Conservation (phyloP, 2,888 invertebrate species). For the Diaphora mendica region DNA sequence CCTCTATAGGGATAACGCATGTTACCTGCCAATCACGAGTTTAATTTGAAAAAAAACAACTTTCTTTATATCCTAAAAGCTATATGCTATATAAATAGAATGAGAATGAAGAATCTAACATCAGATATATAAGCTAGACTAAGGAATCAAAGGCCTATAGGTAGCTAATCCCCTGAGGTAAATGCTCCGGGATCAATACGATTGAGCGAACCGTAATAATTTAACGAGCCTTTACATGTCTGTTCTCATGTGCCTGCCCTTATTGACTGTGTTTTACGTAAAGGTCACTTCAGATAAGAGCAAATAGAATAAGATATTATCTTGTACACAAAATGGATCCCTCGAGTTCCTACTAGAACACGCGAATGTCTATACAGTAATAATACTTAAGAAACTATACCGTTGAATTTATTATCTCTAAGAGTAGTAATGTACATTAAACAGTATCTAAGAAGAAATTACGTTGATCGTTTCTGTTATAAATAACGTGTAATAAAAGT, state of each 20-base stretch:
- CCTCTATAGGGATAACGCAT: not conserved
- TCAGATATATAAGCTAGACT: slow-evolving; percentile 23
- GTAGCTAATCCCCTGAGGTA: slow-evolving; percentile 37
- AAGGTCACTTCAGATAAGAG: not conserved
- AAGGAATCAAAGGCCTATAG: slow-evolving; percentile 7
- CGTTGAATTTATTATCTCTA: not conserved
- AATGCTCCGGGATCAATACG: slow-evolving; percentile 26
- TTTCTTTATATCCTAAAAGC: not conserved
- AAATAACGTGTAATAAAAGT: not conserved
- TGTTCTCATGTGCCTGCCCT: slow-evolving; percentile 6
- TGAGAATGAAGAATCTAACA: not conserved
- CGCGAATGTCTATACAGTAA: not conserved
- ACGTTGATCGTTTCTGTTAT: not conserved
- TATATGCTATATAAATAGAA: not conserved
- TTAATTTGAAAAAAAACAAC: not conserved
- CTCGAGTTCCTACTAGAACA: not conserved
- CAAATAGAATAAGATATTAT: slow-evolving; percentile 1
- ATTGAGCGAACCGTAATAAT: slow-evolving; percentile 56
- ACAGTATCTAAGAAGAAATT: not conserved
- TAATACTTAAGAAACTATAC: not conserved
- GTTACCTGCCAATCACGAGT: not conserved
- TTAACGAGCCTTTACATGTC: slow-evolving; percentile 48
- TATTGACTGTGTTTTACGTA: slow-evolving; percentile 1
- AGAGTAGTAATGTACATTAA: not conserved
- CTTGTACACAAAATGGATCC: not conserved